phyloP scores from a whole-genome alignment of 2,888 invertebrate genomes.

The Mesochorus sp. region DNA sequence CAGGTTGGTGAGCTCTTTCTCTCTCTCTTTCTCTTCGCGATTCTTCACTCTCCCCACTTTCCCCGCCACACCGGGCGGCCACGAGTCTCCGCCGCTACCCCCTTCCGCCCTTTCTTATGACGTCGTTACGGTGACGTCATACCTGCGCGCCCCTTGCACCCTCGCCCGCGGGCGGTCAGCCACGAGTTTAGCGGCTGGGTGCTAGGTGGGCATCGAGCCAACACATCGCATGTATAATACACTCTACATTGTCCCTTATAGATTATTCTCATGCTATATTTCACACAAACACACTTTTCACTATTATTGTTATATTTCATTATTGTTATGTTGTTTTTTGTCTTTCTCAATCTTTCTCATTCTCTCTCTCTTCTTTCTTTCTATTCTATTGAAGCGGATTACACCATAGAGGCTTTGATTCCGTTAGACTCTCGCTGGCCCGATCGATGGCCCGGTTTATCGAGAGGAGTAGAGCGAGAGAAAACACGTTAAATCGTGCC shows the following conservation, averaged over 20 bases:
- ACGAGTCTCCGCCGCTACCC: not conserved
- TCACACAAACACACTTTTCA: not conserved
- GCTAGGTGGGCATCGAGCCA: constrained; percentile 43
- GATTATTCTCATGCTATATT: not conserved
- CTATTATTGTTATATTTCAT: not conserved
- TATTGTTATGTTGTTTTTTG: constrained; percentile 9
- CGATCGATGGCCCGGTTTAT: no score
- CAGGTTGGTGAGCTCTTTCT: constrained; percentile 25
- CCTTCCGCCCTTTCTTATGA: constrained; percentile 23
- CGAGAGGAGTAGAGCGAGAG: no score
- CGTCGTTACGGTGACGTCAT: constrained; percentile 64
- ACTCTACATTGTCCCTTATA: not conserved
- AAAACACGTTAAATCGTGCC: not conserved
- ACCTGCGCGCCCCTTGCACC: constrained; percentile 29
- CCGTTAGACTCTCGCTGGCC: not conserved
- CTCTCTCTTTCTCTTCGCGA: not conserved
- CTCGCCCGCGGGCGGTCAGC: constrained; percentile 32
- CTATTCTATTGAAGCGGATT: not conserved
- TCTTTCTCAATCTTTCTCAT: constrained; percentile 59
- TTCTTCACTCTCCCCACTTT: not conserved
- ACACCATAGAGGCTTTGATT: not conserved
- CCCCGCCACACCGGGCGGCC: not conserved
- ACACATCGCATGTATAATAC: not conserved
- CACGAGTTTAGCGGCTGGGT: constrained; percentile 53
- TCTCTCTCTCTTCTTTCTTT: constrained; percentile 59